A percentile compares a stretch with the other conserved stretches of the same genome.
phyloP scores from a whole-genome alignment of 2,113 vertebrate genomes.

The Bubo scandiacus region DNA sequence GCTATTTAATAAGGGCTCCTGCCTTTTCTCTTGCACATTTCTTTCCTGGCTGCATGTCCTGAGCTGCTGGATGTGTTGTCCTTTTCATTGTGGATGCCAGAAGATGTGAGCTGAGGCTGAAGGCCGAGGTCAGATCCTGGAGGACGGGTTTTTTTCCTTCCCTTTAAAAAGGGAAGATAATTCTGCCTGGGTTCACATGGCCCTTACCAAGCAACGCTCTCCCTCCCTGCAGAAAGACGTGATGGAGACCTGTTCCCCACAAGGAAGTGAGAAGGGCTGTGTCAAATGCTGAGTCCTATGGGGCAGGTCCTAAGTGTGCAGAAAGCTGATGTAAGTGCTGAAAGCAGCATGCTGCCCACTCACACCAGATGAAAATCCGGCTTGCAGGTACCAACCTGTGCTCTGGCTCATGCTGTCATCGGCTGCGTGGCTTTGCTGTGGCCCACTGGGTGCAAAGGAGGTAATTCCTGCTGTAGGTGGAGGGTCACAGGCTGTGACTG shows the following conservation, averaged over 20 bases:
- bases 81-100: background rate
- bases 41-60: background rate
- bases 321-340: background rate
- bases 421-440: rapidly evolving
- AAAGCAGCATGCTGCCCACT: background rate
- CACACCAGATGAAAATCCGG: background rate
- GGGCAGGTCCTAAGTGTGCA: background rate
- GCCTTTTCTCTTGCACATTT: conserved; percentile 11
- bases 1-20: conserved; percentile 43
- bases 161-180: background rate
- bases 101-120: background rate
- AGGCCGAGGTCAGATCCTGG: background rate
- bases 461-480: background rate
- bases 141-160: background rate
- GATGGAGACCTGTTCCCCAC: background rate
- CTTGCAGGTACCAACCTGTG: background rate
- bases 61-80: background rate
- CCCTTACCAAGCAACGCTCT: background rate
- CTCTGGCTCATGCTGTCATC: background rate
- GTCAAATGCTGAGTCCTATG: background rate
- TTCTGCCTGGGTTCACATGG: background rate
- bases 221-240: background rate
- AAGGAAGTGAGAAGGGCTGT: background rate
- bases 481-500: background rate
- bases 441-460: background rate